phyloP scores from a whole-genome alignment of 1,140 invertebrate species.

The Hycleus phaleratus region DNA sequence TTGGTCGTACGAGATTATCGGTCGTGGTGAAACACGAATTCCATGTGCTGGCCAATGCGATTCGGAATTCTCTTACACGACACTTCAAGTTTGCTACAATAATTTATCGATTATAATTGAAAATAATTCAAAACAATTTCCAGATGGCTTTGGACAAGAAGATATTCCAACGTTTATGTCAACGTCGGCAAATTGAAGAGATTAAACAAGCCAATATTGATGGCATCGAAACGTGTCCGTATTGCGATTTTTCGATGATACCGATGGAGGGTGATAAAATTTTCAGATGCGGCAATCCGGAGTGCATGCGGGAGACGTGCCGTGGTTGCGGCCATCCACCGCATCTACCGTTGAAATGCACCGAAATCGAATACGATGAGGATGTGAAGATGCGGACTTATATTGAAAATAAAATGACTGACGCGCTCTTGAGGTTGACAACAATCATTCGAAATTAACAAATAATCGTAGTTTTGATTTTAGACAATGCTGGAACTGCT shows the following conservation, averaged over 20 bases:
- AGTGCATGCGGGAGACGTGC: conserved; percentile 59
- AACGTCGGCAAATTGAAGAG: conserved; percentile 37
- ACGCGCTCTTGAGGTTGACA: conserved; percentile 49
- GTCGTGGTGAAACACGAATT: conserved; percentile 47
- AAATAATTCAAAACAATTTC: conserved; percentile 25
- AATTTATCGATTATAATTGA: conserved; percentile 36
- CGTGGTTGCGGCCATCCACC: conserved; percentile 44
- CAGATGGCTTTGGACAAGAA: conserved; percentile 32
- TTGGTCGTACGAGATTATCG: conserved; percentile 46
- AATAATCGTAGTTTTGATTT: conserved; percentile 16
- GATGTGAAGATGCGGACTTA: conserved; percentile 48
- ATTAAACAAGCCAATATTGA: conserved; percentile 51
- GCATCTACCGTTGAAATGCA: conserved; percentile 53
- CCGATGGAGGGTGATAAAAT: conserved; percentile 50
- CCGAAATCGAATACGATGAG: conserved; percentile 52
- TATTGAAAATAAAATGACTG: conserved; percentile 59
- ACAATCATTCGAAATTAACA: not conserved
- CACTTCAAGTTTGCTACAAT: conserved; percentile 39
- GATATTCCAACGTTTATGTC: conserved; percentile 42
- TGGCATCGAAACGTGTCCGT: conserved; percentile 55
- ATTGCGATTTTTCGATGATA: conserved; percentile 57
- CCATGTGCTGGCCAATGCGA: conserved; percentile 42
- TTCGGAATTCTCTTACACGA: conserved; percentile 42
- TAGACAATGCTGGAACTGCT: conserved; percentile 53
- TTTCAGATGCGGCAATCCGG: conserved; percentile 56